These are phyloP conservation scores for Hirundichthys speculiger DNA, from an alignment of 2,113 vertebrate genomes.

Conservation along the genomic window DNA sequence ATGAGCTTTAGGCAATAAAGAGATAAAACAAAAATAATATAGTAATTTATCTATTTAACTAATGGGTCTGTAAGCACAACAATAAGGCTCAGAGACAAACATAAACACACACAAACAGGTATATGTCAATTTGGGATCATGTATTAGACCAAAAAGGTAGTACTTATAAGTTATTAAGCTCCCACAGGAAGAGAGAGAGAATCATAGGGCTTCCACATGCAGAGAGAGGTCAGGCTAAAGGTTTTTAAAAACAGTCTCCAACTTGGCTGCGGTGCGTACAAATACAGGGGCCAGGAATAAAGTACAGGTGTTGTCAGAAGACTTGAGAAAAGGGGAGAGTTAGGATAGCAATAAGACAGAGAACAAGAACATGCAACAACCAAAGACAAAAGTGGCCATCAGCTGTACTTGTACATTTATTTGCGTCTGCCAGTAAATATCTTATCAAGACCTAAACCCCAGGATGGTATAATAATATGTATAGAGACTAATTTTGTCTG, in stretches of 20 bases:
- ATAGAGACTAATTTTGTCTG: conserved; percentile 23
- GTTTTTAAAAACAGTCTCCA: too few relatives aligned
- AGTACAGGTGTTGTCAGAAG: too few relatives aligned
- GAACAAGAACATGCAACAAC: too few relatives aligned
- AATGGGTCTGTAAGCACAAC: conserved; percentile 47
- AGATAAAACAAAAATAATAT: too few relatives aligned
- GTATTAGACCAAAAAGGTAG: conserved; percentile 59
- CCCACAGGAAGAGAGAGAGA: conserved; percentile 41
- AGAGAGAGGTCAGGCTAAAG: conserved; percentile 19
- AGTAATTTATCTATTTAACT: conserved; percentile 66
- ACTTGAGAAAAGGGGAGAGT: too few relatives aligned
- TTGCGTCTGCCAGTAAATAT: too few relatives aligned
- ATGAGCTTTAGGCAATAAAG: conserved; percentile 72
- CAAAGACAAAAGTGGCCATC: too few relatives aligned
- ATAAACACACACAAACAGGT: conserved; percentile 1
- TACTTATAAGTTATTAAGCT: conserved; percentile 46
- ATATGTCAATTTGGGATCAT: conserved; percentile 49
- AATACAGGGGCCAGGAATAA: too few relatives aligned
- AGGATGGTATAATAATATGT: conserved; percentile 35
- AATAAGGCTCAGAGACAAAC: conserved; percentile 35
- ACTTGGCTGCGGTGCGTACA: too few relatives aligned
- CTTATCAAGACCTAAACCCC: background rate
- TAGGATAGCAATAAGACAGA: too few relatives aligned
- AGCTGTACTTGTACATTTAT: too few relatives aligned
- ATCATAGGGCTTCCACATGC: background rate